phyloP scores from a whole-genome alignment of 1,140 invertebrate species.

The Drosophila sechellia region DNA sequence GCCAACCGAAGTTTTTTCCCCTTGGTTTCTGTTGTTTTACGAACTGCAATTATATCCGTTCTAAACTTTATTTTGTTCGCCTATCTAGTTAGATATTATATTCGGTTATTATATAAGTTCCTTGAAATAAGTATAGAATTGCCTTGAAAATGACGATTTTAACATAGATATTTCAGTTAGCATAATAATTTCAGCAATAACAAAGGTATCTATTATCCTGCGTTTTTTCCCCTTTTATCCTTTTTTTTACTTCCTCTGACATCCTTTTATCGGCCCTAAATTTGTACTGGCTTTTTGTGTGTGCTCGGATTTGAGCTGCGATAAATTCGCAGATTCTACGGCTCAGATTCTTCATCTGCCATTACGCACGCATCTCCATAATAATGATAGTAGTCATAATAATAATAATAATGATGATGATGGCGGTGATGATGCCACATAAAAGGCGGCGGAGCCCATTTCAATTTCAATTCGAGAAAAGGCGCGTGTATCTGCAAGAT shows the following conservation, averaged over 20 bases:
- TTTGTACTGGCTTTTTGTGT: constrained; percentile 34
- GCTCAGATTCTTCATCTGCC: constrained; percentile 35
- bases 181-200: not conserved
- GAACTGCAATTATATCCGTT: constrained; percentile 16
- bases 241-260: constrained; percentile 8
- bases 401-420: constrained; percentile 39
- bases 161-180: not conserved
- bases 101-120: not conserved
- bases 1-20: constrained; percentile 11
- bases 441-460: constrained; percentile 66
- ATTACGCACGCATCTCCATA: constrained; percentile 58
- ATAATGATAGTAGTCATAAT: constrained; percentile 45
- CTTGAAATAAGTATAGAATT: too few species aligned
- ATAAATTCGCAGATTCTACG: constrained; percentile 55
- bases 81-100: not conserved
- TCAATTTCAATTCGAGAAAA: constrained; percentile 78
- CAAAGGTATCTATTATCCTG: not conserved
- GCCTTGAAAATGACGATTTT: not conserved
- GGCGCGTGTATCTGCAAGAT: constrained; percentile 74
- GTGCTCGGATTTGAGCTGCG: constrained; percentile 35
- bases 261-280: constrained; percentile 51
- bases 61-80: not conserved
- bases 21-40: not conserved
- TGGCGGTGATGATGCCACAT: constrained; percentile 68
- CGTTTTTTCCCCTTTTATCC: not conserved